Evolutionary conservation across 2,113 vertebrate genomes (phyloP), one percentile per base, ranked within the genome.

Genomic region (Oreotragus oreotragus): DNA sequence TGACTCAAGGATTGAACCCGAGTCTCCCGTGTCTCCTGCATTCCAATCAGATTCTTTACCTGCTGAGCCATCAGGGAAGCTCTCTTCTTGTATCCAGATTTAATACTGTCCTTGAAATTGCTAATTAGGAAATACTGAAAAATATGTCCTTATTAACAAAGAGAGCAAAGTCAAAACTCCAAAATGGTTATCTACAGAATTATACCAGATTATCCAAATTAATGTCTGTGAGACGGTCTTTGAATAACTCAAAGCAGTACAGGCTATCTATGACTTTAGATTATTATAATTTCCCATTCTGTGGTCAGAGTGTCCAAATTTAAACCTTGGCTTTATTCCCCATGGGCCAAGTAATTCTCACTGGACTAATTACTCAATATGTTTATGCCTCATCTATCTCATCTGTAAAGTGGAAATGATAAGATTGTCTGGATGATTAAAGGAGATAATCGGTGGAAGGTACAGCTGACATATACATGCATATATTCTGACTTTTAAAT

Each of bases 341-440:
- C 60, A 23, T 6, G 30, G 60, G 39, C 60, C 36, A 96, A 90
- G 28, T 93, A 94, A 83, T 94, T 96, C 84, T 88, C 25, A 33
- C 9, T 58, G 36, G 39, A 81, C 36, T 92, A 96, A 92, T 86
- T 87, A 49, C 14, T 93, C 97, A 85, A 36, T 51, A 70, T 97
- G 5, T 30, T 33, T 92, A 84, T 6, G 5, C 19, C 86, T 93
- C 66, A 91, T 62, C 27, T 91, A 39, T 92, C 86, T 93, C 58
- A 90, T 73, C 73, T 57, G 85, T 66, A 81, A 88, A 92, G 53
- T 85, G 66, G 58, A 17, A 30, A 62, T 95, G 64, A 81, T 28
- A 84, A 53, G 45, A 43, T 49, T 86, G 86, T 90, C 94, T 91
- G 51, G 76, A 77, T 76, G 30, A 51, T 90, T 95, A 66, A 88